Evolutionary conservation across 2,888 invertebrate genomes (phyloP), one percentile per base, ranked within the genome.

Genomic region (Volucella inanis): DNA sequence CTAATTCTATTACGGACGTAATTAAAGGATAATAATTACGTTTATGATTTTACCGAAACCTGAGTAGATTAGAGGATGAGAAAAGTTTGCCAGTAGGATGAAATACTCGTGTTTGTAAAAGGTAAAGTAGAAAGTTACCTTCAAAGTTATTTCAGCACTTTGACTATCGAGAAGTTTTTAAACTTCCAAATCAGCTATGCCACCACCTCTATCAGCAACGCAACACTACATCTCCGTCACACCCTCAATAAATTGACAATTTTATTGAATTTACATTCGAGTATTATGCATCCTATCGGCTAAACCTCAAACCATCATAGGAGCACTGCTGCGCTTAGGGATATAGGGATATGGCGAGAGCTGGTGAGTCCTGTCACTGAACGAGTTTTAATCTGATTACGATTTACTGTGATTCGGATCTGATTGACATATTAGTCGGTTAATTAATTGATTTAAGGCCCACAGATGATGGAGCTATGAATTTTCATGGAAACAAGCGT

Each of bases 401-500:
- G 72, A 85, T 85, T 85, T 80, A 85, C 85, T 85, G 80, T 72
- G 85, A 85, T 85, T 85, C 85, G 59, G 76, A 85, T 85, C 85
- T 85, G 85, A 85, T 85, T 85, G 85, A 85, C 85, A 85, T 85
- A 85, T 85, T 85, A 85, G 85, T 76, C 85, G 85, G 79, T 80
- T 84, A 85, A 85, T 85, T 85, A 85, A 85, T 85, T 85, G 85
- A 85, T 85, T 85, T 85, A 80, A 80, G 62, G 80, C 76, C 76
- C 65, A 72, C 72, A 79, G 67, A 80, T 77, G 80, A 85, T 84
- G 75, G 74, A 79, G 74, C 83, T 49, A 68, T 84, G 79, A 75
- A 76, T 76, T 84, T 79, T 65, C 84, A 65, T 70, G 70, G 74
- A 68, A 61, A 57, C 62, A 68, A 59, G 65, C 47, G 15, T 31